Conservation (phyloP, 2,797 vertebrate species). For the Chrosomus eos region DNA sequence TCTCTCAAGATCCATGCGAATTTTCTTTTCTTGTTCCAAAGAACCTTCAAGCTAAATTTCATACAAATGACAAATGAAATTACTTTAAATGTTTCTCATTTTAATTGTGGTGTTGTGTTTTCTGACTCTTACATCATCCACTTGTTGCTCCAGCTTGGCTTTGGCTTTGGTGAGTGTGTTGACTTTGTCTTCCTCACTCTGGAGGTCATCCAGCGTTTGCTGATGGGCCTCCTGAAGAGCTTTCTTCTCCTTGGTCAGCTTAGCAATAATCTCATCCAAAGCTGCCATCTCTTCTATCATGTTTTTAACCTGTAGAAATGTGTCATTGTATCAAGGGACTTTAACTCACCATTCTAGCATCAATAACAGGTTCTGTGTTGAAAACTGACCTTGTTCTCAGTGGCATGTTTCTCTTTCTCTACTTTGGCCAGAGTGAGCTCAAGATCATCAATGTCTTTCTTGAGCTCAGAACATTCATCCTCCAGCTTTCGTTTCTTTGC, state of each 20-base stretch:
- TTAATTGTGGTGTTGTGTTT: background rate
- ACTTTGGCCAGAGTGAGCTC: slow-evolving; percentile 71
- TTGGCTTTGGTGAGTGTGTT: slow-evolving; percentile 82
- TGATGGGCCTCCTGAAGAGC: slow-evolving; percentile 84
- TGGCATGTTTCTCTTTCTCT: slow-evolving; percentile 91
- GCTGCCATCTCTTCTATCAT: slow-evolving; percentile 79
- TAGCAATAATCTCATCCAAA: slow-evolving; percentile 80
- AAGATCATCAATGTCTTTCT: slow-evolving; percentile 89
- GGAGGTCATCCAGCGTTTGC: slow-evolving; percentile 82
- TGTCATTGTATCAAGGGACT: background rate
- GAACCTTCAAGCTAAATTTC: slow-evolving; percentile 78
- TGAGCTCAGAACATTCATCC: slow-evolving; percentile 88
- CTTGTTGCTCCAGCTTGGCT: slow-evolving; percentile 82
- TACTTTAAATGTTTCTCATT: background rate
- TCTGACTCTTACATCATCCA: slow-evolving; percentile 72
- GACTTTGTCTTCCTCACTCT: slow-evolving; percentile 86
- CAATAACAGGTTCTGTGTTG: background rate
- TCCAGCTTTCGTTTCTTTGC: slow-evolving; percentile 88
- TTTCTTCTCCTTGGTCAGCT: slow-evolving; percentile 84
- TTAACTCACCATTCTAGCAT: background rate
- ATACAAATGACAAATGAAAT: background rate
- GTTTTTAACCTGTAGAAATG: background rate
- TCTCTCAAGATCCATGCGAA: slow-evolving; percentile 84
- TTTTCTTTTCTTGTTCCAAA: slow-evolving; percentile 83
- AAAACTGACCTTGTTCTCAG: slow-evolving; percentile 85